phyloP scores from a whole-genome alignment of 1,140 invertebrate species.

The Hypothenemus hampei region DNA sequence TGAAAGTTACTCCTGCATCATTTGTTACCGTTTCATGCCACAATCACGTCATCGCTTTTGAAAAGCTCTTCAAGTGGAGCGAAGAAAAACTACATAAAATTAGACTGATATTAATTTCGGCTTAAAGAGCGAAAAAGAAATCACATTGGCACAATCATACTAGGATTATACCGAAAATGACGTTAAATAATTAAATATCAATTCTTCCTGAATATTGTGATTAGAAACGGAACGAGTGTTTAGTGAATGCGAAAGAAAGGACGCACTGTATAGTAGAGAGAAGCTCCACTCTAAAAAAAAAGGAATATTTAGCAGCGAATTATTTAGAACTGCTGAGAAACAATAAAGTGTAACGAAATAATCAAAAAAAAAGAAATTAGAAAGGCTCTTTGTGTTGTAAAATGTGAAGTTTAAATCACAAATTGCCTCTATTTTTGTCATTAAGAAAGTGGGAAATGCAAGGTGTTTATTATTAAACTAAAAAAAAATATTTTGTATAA shows the following conservation, averaged over 20 bases:
- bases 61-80: conserved; percentile 22
- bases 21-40: conserved; percentile 27
- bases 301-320: neutral
- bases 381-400: no score
- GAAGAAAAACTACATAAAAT: no score
- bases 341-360: neutral
- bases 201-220: neutral
- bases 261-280: neutral
- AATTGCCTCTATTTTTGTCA: no score
- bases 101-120: no score
- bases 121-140: no score
- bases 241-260: no score
- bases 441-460: no score
- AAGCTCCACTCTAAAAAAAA: neutral
- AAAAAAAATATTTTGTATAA: conserved; percentile 6
- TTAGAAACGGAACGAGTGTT: neutral
- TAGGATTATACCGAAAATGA: neutral
- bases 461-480: conserved; percentile 1
- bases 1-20: conserved; percentile 22
- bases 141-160: neutral
- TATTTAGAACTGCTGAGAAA: neutral
- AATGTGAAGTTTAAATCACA: no score
- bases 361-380: no score
- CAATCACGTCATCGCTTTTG: conserved; percentile 31
- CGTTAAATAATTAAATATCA: neutral